A percentile compares a stretch with the other conserved stretches of the same genome.
Evolutionary conservation across 2,888 invertebrate species (phyloP).

Genomic region (Rugalucina vietnamica): DNA sequence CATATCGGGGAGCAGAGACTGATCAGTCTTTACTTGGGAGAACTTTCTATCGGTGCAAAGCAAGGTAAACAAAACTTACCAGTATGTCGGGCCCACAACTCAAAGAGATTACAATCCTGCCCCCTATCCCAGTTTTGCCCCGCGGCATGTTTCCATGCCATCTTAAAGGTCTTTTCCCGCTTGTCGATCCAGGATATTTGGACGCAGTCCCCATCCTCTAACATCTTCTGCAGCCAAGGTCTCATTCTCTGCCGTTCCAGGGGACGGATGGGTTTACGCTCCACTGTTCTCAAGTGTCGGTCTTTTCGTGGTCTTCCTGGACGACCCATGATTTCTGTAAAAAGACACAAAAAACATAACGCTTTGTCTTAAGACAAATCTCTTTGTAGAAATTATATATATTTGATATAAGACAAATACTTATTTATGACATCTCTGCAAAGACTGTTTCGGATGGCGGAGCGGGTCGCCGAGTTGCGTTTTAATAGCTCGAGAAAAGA

Average conservation of each 20-base stretch:
- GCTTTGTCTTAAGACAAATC: too few relatives aligned
- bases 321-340: not conserved
- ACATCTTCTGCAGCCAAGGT: conserved; percentile 76
- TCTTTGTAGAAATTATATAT: too few relatives aligned
- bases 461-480: too few relatives aligned
- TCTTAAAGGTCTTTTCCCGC: conserved; percentile 69
- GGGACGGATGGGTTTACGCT: conserved; percentile 73
- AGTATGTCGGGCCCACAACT: conserved; percentile 79
- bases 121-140: conserved; percentile 75
- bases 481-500: too few relatives aligned
- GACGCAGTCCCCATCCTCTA: conserved; percentile 65
- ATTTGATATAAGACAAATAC: too few relatives aligned
- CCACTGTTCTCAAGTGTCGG: conserved; percentile 14
- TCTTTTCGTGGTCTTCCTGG: not conserved
- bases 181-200: conserved; percentile 76
- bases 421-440: too few relatives aligned
- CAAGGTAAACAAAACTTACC: conserved; percentile 70
- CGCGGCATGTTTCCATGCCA: conserved; percentile 81
- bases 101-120: conserved; percentile 77
- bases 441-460: too few relatives aligned
- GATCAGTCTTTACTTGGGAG: too few relatives aligned
- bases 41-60: too few relatives aligned
- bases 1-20: too few relatives aligned
- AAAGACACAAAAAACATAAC: too few relatives aligned
- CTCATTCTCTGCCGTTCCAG: conserved; percentile 78